Evolutionary conservation across 1,140 invertebrate genomes (phyloP).

Genomic region (Ericerus pela): DNA sequence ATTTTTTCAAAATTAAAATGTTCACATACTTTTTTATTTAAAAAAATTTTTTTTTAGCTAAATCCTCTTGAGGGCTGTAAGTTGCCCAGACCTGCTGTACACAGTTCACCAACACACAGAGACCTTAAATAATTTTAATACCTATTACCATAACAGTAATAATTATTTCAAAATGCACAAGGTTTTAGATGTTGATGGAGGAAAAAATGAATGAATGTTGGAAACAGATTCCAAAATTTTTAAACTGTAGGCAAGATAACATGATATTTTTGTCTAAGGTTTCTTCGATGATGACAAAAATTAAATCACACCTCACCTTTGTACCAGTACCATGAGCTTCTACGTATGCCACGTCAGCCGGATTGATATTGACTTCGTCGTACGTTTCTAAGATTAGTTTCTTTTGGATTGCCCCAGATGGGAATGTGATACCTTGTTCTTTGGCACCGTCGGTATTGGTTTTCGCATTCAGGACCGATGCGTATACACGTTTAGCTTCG

Average conservation of each 20-base stretch:
- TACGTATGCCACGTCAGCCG: constrained; percentile 65
- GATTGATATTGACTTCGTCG: constrained; percentile 61
- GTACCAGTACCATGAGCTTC: constrained; percentile 96
- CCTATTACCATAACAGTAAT: not conserved
- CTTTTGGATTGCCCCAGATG: constrained; percentile 72
- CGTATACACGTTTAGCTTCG: constrained; percentile 65
- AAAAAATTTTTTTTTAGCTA: no score
- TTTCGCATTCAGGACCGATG: constrained; percentile 67
- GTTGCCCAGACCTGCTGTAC: no score
- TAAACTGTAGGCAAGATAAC: no score
- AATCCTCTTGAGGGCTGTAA: no score
- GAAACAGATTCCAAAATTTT: no score
- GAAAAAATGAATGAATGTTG: no score
- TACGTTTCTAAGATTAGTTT: constrained; percentile 74
- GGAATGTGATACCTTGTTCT: constrained; percentile 78
- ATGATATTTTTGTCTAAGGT: no score
- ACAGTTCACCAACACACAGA: no score
- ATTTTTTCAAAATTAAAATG: no score
- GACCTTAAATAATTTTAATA: not conserved
- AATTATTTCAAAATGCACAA: no score
- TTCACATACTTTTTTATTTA: no score
- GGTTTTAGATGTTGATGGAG: no score
- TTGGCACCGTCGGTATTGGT: constrained; percentile 85
- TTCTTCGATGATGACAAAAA: not conserved
- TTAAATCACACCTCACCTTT: constrained; percentile 36